phyloP scores from a whole-genome alignment of 1,140 invertebrate species.

The Lucilia sericata region DNA sequence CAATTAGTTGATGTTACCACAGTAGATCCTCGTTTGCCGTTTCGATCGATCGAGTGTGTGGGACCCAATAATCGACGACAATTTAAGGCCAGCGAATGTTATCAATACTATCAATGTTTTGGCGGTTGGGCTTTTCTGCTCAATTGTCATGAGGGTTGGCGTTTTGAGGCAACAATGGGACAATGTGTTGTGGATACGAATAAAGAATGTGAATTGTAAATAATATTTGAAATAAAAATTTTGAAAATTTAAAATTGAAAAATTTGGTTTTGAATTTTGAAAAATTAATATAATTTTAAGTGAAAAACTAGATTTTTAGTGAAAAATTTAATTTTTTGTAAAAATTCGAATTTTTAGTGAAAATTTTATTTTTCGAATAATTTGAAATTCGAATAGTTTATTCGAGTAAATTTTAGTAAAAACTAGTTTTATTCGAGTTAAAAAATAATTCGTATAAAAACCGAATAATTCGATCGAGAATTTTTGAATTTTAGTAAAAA shows the following conservation, averaged over 20 bases:
- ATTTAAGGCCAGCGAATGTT: conserved; percentile 2
- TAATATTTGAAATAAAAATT: neutral
- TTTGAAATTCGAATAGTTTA: too few species aligned
- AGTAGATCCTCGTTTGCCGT: conserved; percentile 18
- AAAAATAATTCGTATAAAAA: too few species aligned
- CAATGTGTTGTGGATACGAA: neutral
- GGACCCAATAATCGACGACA: neutral
- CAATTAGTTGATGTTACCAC: neutral
- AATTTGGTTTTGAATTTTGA: neutral
- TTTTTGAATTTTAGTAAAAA: too few species aligned
- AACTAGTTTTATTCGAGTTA: too few species aligned
- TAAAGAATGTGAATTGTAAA: conserved; percentile 3
- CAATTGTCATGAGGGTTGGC: neutral
- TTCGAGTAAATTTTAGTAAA: too few species aligned
- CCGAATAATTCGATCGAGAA: too few species aligned
- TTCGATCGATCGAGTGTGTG: neutral
- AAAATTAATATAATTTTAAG: neutral
- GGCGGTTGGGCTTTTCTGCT: conserved; percentile 31
- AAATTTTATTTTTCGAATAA: too few species aligned
- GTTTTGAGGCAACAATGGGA: neutral
- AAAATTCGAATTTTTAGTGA: too few species aligned
- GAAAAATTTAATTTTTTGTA: too few species aligned
- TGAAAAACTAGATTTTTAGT: too few species aligned
- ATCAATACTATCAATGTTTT: conserved; percentile 38
- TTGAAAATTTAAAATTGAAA: neutral